Evolutionary conservation across 2,888 invertebrate genomes (phyloP), one percentile per base, ranked within the genome.

Genomic region (Lithophane socia): DNA sequence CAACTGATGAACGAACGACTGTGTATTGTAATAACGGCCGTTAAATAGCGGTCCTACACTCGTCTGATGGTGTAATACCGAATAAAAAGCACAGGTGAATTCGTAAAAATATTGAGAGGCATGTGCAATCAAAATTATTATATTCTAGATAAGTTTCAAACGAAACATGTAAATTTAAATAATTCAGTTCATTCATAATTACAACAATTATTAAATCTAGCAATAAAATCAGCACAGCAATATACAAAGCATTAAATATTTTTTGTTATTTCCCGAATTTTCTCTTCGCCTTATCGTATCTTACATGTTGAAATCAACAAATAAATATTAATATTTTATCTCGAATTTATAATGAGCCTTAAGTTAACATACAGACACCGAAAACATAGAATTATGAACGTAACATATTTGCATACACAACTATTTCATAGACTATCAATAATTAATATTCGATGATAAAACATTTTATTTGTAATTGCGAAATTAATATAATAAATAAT

Each of bases 161-260:
- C 84, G 84, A 90, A 88, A 89, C 85, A 81, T 85, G 86, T 88
- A 87, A 89, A 87, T 86, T 86, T 87, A 90, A 91, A 90, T 87
- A 80, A 88, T 89, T 90, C 88, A 90, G 88, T 90, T 90, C 91
- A 91, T 91, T 90, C 89, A 91, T 90, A 91, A 92, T 92, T 91
- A 92, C 89, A 91, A 89, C 87, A 89, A 88, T 81, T 66, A 80
- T 80, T 86, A 80, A 79, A 73, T 85, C 78, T 87, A 87, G 80
- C 77, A 86, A 84, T 88, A 80, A 89, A 89, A 89, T 87, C 86
- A 89, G 89, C 90, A 85, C 83, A 84, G 91, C 91, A 89, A 91
- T 90, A 52, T 92, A 92, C 92, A 92, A 92, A 92, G 91, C 92
- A 88, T 90, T 87, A 89, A 87, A 90, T 91, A 88, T 90, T 88